Conservation (phyloP, 2,888 invertebrate genomes). For the Lordiphosa andalusiaca region DNA sequence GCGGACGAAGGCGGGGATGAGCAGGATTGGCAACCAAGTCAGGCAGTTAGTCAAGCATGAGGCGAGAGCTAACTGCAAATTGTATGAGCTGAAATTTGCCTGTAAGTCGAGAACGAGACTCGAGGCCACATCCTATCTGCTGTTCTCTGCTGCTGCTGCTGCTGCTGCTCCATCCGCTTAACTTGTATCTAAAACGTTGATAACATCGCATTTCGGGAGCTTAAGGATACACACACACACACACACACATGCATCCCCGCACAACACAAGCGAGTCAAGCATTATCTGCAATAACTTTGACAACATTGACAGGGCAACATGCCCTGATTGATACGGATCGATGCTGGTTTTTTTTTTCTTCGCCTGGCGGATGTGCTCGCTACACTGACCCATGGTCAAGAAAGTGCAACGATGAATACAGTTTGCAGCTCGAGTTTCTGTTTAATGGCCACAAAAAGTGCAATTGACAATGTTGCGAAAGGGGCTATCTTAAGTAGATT, state of each 20-base stretch:
- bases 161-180: slow-evolving; percentile 3
- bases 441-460: neutral
- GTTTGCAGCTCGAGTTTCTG: slow-evolving; percentile 6
- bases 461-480: slow-evolving; percentile 5
- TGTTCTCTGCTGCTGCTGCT: slow-evolving; percentile 7
- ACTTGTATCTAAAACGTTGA: slow-evolving; percentile 57
- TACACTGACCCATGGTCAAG: slow-evolving; percentile 36
- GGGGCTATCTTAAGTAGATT: too few species aligned
- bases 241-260: slow-evolving; percentile 21
- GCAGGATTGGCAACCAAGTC: slow-evolving; percentile 36
- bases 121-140: slow-evolving; percentile 18
- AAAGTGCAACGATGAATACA: slow-evolving; percentile 10
- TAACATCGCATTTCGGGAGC: slow-evolving; percentile 52
- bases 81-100: slow-evolving; percentile 67
- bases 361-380: slow-evolving; percentile 2
- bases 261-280: slow-evolving; percentile 24
- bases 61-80: slow-evolving; percentile 66
- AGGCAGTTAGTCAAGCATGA: slow-evolving; percentile 63
- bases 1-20: neutral
- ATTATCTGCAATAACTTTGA: slow-evolving; percentile 63
- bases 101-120: slow-evolving; percentile 41
- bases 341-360: slow-evolving; percentile 23
- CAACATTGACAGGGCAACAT: slow-evolving; percentile 40
- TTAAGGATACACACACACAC: slow-evolving; percentile 32
- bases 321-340: slow-evolving; percentile 50